These are phyloP conservation scores for Clavelina lepadiformis DNA, from an alignment of 23 tunicate genomes.

Conservation along the genomic window DNA sequence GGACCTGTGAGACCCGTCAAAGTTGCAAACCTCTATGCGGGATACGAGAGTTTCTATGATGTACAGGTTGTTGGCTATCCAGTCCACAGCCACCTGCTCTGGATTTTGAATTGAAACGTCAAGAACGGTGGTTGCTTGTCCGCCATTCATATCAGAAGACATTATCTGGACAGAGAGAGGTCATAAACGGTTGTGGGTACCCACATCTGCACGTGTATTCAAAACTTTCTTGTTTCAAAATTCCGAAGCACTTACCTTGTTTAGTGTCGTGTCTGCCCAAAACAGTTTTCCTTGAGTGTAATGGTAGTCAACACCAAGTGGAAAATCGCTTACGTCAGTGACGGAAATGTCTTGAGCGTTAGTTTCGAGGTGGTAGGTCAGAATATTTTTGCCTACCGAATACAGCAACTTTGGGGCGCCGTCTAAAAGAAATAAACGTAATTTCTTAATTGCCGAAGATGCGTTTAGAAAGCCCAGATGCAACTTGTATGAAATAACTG, in stretches of 20 bases:
- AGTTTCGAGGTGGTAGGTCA: conserved; percentile 20
- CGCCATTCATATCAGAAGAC: conserved; percentile 68
- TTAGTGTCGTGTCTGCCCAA: conserved; percentile 59
- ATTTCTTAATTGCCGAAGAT: not conserved
- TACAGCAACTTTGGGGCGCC: conserved; percentile 61
- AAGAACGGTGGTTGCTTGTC: conserved; percentile 21
- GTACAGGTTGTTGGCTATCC: conserved; percentile 80
- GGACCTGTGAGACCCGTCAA: conserved; percentile 60
- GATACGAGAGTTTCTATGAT: conserved; percentile 69
- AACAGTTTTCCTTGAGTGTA: conserved; percentile 43
- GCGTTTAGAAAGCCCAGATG: not conserved
- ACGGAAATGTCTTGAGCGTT: conserved; percentile 30
- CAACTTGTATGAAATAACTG: not conserved
- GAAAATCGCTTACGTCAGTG: conserved; percentile 22
- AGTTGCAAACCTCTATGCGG: conserved; percentile 63
- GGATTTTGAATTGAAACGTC: conserved; percentile 40
- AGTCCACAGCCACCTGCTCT: conserved; percentile 80
- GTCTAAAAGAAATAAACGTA: conserved; percentile 30
- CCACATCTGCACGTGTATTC: too few relatives aligned
- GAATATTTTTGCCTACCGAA: conserved; percentile 34
- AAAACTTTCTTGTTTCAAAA: not conserved
- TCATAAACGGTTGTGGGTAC: too few relatives aligned
- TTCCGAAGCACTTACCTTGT: conserved; percentile 20
- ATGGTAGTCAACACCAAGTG: conserved; percentile 81
- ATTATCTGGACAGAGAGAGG: conserved; percentile 21